Evolutionary conservation across 64 coral and sea anemone genomes (phyloP), one percentile per base, ranked within the genome.

Genomic region (Pachyseris speciosa): DNA sequence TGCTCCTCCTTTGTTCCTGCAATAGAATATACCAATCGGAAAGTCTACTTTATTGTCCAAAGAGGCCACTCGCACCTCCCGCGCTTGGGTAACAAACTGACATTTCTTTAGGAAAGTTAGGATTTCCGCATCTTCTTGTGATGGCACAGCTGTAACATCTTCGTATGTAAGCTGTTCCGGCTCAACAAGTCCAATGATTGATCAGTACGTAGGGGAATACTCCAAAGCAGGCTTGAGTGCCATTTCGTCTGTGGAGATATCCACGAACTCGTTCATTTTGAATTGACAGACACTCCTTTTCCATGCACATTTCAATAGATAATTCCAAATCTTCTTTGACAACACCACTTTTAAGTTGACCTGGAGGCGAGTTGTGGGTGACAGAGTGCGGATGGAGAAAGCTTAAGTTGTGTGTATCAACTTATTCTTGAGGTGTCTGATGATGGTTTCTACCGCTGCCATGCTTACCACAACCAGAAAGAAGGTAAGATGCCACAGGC

Each of bases 1-100:
- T 58, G 48, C 73, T 15, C 73, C 87, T 28, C 87, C 87, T 52
- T 90, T 90, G 57, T 63, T 90, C 16, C 73, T 74, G 51, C 87
- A 64, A 19, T 90, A 90, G 27, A 60, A 90, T 28, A 79, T 74
- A 24, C 74, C 33, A 29, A 88, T 26, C 22, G 86, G 85, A 55
- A 87, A 87, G 42, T 87, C 33, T 31, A 87, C 69, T 52, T 72
- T 87, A 36, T 74, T 37, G 48, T 74, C 85, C 39, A 69, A 73
- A 47, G 63, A 87, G n/a, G 64, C 26, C 32, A 89, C 48, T 89
- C 87, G 3, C 39, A 89, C 87, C 31, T 89, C 74, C 36, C 87
- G 1, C 63, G 72, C 87, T 32, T 89, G 52, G 1, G 48, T 60
- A 24, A 78, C 71, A 60, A 89, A 53, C 20, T 63, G 70, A 19